phyloP scores from a whole-genome alignment of 1,140 invertebrate genomes.

The Pogonognathellus flavescens region DNA sequence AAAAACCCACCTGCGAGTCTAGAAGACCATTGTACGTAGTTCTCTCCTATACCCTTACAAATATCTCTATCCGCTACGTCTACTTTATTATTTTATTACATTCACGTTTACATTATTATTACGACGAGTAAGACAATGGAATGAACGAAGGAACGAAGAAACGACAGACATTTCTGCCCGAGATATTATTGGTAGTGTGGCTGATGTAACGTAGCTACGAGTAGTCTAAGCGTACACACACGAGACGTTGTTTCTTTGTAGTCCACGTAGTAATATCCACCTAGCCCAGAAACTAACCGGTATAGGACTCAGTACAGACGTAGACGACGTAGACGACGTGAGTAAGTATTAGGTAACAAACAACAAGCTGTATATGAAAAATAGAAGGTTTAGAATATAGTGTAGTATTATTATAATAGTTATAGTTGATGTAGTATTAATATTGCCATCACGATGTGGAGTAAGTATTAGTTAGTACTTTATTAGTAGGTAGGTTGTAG shows the following conservation, averaged over 20 bases:
- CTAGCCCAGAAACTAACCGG: background rate
- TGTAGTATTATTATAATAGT: conserved; percentile 40
- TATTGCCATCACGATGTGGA: conserved; percentile 44
- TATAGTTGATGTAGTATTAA: conserved; percentile 35
- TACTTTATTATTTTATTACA: too few species aligned
- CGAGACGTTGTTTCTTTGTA: background rate
- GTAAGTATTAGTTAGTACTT: conserved; percentile 40
- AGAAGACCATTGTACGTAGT: background rate
- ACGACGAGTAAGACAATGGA: too few species aligned
- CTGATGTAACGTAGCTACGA: too few species aligned
- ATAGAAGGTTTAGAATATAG: conserved; percentile 49
- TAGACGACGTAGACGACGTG: conserved; percentile 16
- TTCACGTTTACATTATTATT: too few species aligned
- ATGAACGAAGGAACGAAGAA: too few species aligned
- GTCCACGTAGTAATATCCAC: background rate
- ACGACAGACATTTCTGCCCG: too few species aligned
- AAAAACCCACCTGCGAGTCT: too few species aligned
- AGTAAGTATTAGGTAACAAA: conserved; percentile 36
- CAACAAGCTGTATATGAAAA: conserved; percentile 44
- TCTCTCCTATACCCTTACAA: background rate
- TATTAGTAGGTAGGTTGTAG: background rate
- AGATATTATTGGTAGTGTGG: too few species aligned
- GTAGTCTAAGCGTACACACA: background rate
- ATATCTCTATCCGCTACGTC: too few species aligned
- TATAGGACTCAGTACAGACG: conserved; percentile 11